phyloP scores from a whole-genome alignment of 2,888 invertebrate species.

The Stictocephala bisonia region DNA sequence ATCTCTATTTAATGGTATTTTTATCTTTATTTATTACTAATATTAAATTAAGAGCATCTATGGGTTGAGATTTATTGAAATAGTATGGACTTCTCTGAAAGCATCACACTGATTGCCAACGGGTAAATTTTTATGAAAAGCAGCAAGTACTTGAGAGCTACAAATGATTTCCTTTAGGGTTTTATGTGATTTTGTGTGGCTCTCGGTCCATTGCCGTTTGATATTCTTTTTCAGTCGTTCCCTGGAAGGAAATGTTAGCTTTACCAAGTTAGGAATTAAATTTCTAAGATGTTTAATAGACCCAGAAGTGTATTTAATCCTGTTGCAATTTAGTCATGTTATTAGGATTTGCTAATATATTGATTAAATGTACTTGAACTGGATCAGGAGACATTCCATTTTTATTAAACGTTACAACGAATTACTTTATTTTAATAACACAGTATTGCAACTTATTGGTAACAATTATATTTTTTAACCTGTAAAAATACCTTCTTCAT shows the following conservation, averaged over 20 bases:
- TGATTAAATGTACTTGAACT: not conserved
- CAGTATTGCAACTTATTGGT: conserved; percentile 8
- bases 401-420: conserved; percentile 3
- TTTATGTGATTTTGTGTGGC: not conserved
- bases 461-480: not conserved
- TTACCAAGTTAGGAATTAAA: not conserved
- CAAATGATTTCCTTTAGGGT: not conserved
- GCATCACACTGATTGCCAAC: conserved; percentile 5
- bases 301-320: too few relatives aligned
- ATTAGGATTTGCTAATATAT: not conserved
- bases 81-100: too few relatives aligned
- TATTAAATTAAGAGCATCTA: too few relatives aligned
- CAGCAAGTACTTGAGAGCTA: conserved; percentile 1
- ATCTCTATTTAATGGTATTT: too few relatives aligned
- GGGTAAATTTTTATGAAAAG: not conserved
- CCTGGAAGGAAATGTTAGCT: not conserved
- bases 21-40: too few relatives aligned
- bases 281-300: not conserved
- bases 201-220: conserved; percentile 3
- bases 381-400: conserved; percentile 18
- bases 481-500: not conserved
- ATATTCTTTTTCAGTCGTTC: conserved; percentile 8
- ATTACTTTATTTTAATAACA: not conserved
- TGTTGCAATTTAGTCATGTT: not conserved
- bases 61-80: too few relatives aligned